phyloP scores from a whole-genome alignment of 2,797 vertebrate species.

The Acipenser transmontanus region DNA sequence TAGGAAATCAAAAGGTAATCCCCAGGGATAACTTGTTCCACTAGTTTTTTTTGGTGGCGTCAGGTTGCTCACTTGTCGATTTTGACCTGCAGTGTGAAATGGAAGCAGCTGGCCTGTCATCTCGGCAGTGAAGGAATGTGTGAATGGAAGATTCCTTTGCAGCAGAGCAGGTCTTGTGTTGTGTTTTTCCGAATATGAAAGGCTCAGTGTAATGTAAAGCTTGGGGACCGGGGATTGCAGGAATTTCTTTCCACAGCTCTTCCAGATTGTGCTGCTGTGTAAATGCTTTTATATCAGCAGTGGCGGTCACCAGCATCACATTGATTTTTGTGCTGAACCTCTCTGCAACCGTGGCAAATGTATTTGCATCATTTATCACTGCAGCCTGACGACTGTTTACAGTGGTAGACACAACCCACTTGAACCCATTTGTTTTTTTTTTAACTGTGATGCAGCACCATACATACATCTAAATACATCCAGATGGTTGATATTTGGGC shows the following conservation, averaged over 20 bases:
- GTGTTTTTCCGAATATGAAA: background rate
- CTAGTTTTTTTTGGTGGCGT: background rate
- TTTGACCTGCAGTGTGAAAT: too few species aligned
- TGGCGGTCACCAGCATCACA: constrained; percentile 2
- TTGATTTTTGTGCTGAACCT: background rate
- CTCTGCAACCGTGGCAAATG: background rate
- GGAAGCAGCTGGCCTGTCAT: too few species aligned
- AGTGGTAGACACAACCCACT: background rate
- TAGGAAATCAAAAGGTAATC: constrained; percentile 9
- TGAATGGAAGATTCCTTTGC: constrained; percentile 8
- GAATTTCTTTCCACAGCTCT: constrained; percentile 1
- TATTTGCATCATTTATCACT: background rate
- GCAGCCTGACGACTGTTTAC: background rate
- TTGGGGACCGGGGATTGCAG: background rate
- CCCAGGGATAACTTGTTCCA: constrained; percentile 7
- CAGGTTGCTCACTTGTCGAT: background rate
- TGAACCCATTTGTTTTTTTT: too few species aligned
- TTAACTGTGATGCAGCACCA: constrained; percentile 7
- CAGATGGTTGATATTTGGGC: background rate
- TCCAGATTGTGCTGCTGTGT: background rate
- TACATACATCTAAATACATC: constrained; percentile 3
- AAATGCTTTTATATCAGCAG: background rate
- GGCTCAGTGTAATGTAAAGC: constrained; percentile 8
- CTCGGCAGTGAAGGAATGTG: background rate
- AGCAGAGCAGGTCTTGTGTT: background rate